A percentile compares a stretch with the other conserved stretches of the same genome.
Evolutionary conservation across 2,888 invertebrate species (phyloP).

Genomic region (Amorpha juglandis): DNA sequence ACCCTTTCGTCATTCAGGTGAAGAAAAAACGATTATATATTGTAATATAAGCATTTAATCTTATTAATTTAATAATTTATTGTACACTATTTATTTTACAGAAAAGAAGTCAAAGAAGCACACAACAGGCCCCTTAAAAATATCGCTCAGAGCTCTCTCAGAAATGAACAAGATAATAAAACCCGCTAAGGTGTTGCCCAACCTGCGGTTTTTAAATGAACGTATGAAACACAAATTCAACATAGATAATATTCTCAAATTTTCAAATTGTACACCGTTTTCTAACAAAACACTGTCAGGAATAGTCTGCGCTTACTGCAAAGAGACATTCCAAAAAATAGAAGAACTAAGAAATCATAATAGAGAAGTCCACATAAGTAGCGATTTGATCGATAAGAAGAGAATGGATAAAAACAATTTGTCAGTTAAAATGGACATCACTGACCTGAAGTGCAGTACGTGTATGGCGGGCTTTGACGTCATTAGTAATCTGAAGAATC

Average conservation of each 20-base stretch:
- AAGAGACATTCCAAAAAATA: constrained; percentile 52
- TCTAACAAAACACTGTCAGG: constrained; percentile 67
- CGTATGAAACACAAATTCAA: constrained; percentile 63
- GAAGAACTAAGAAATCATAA: constrained; percentile 55
- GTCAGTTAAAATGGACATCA: constrained; percentile 73
- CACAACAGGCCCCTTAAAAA: constrained; percentile 45
- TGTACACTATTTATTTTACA: constrained; percentile 39
- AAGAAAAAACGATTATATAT: too few relatives aligned
- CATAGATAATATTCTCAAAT: constrained; percentile 63
- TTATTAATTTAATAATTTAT: not conserved
- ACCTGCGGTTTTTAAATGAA: constrained; percentile 50
- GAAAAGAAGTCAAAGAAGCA: constrained; percentile 52
- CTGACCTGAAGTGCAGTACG: constrained; percentile 62
- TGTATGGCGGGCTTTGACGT: constrained; percentile 51
- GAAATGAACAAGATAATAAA: constrained; percentile 50
- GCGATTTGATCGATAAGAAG: constrained; percentile 54
- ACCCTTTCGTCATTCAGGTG: not conserved
- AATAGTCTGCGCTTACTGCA: constrained; percentile 68
- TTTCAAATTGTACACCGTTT: constrained; percentile 75
- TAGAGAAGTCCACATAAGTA: constrained; percentile 48
- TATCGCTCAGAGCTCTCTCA: constrained; percentile 51
- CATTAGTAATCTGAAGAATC: constrained; percentile 59
- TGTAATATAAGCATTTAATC: too few relatives aligned
- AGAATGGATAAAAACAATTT: constrained; percentile 65
- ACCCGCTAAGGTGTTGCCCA: constrained; percentile 26